A percentile compares a stretch with the other conserved stretches of the same genome.
Conservation (phyloP, 2,888 invertebrate genomes). For the Drosophila multiciliata region DNA sequence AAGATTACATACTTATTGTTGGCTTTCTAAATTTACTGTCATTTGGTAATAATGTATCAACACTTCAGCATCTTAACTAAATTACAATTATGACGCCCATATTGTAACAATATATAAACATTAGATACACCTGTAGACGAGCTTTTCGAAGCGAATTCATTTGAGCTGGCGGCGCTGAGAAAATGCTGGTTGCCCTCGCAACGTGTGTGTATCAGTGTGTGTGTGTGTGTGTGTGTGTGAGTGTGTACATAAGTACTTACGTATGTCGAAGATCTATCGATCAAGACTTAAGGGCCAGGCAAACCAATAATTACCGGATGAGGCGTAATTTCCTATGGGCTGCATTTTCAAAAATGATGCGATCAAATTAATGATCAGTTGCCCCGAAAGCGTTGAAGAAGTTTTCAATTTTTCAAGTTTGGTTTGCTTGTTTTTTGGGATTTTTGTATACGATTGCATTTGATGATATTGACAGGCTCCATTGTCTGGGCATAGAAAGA, state of each 20-base stretch:
- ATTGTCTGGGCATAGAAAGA: conserved; percentile 38
- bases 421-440: conserved; percentile 1
- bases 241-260: conserved; percentile 33
- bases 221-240: conserved; percentile 1
- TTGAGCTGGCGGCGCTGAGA: conserved; percentile 63
- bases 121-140: conserved; percentile 63
- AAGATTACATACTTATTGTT: conserved; percentile 12
- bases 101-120: conserved; percentile 49
- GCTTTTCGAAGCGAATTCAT: conserved; percentile 43
- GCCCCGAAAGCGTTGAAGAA: conserved; percentile 52
- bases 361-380: conserved; percentile 61
- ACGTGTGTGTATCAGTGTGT: not conserved
- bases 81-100: conserved; percentile 68
- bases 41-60: conserved; percentile 33
- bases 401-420: conserved; percentile 48
- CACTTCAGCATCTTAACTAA: conserved; percentile 60
- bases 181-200: conserved; percentile 52
- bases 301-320: conserved; percentile 79
- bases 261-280: conserved; percentile 65
- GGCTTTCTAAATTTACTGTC: conserved; percentile 57
- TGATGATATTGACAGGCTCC: conserved; percentile 48
- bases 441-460: conserved; percentile 52
- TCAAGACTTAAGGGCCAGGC: conserved; percentile 65
- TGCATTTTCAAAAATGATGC: conserved; percentile 67
- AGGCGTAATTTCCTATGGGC: conserved; percentile 73